A percentile compares a stretch with the other conserved stretches of the same genome.
Conservation (phyloP, 1,140 invertebrate genomes). For the Temnothorax nylanderi region DNA sequence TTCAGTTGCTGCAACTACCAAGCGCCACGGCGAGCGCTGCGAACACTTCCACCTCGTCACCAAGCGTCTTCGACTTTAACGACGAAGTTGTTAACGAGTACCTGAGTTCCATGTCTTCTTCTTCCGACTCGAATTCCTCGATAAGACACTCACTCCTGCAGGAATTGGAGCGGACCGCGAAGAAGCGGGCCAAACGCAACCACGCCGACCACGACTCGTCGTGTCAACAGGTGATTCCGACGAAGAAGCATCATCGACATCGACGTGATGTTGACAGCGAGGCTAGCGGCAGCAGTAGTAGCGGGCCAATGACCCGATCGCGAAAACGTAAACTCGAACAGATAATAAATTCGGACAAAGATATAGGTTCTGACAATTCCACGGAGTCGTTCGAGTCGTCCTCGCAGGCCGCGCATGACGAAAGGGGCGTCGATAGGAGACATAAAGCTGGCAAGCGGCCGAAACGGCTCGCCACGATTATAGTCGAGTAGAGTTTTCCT, state of each 20-base stretch:
- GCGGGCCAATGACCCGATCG: conserved; percentile 78
- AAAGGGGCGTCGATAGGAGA: conserved; percentile 76
- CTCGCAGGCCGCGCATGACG: conserved; percentile 39
- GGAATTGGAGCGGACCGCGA: conserved; percentile 40
- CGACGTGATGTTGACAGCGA: conserved; percentile 32
- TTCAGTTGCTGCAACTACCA: conserved; percentile 70
- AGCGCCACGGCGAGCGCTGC: conserved; percentile 67
- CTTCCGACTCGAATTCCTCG: conserved; percentile 80
- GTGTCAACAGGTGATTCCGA: background rate
- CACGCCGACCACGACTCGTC: background rate
- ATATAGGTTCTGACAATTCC: conserved; percentile 61
- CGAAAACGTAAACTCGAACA: conserved; percentile 78
- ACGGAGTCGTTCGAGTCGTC: conserved; percentile 48
- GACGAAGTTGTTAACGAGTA: conserved; percentile 87
- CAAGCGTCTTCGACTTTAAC: conserved; percentile 86
- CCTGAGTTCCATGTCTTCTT: conserved; percentile 85
- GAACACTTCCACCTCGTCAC: conserved; percentile 68
- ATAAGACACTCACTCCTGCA: conserved; percentile 57
- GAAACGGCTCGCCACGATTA: conserved; percentile 73
- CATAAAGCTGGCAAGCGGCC: conserved; percentile 78
- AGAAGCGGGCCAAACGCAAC: conserved; percentile 57
- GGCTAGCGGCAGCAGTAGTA: conserved; percentile 30
- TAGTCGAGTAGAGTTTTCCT: conserved; percentile 72
- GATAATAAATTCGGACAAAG: conserved; percentile 44
- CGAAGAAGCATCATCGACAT: conserved; percentile 23